Conservation (phyloP, 23 tunicate genomes). For the Ciona savignyi region DNA sequence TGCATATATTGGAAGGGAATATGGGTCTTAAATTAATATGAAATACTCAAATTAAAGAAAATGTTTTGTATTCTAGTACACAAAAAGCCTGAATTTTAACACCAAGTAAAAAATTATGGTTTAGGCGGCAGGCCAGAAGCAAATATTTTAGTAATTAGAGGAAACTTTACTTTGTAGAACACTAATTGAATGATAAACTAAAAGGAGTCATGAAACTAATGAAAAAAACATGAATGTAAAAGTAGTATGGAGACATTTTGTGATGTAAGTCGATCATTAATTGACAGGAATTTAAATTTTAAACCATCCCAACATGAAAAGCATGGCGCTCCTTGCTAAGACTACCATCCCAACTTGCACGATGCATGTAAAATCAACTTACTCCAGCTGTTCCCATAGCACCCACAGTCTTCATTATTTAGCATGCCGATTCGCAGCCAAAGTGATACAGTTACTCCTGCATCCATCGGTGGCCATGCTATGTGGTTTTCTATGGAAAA, state of each 20-base stretch:
- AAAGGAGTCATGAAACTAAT: background rate
- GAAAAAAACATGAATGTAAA: background rate
- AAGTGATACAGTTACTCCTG: slow-evolving; percentile 54
- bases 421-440: slow-evolving; percentile 39
- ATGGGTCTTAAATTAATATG: no score
- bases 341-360: background rate
- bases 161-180: no score
- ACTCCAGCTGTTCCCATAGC: slow-evolving; percentile 15
- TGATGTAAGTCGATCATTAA: background rate
- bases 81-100: no score
- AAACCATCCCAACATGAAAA: background rate
- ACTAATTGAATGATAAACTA: background rate
- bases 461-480: slow-evolving; percentile 53
- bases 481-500: slow-evolving; percentile 42
- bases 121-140: no score
- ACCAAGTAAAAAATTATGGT: no score
- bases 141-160: no score
- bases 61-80: no score
- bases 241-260: background rate
- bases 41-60: no score
- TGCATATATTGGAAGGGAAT: no score
- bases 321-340: background rate
- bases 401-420: background rate
- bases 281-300: background rate
- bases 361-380: background rate